Percentiles rank a stretch among this genome's conserved stretches.
These are phyloP conservation scores for Calidris pygmaea DNA, from an alignment of 2,113 vertebrate genomes.

Conservation along the genomic window DNA sequence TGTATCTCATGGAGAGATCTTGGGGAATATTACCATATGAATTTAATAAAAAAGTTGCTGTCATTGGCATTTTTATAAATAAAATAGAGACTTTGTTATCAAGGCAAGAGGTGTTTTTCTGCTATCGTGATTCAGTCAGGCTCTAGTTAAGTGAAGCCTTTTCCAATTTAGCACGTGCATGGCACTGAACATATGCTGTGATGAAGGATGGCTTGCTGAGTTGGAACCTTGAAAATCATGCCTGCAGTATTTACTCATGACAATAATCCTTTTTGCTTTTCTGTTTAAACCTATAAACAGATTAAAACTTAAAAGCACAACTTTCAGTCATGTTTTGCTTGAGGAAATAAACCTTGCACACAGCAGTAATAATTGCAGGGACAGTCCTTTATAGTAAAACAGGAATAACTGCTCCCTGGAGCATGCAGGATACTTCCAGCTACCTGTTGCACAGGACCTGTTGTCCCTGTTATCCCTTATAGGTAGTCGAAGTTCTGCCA, in stretches of 20 bases:
- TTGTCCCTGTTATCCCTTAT: background rate
- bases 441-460: background rate
- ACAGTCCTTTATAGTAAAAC: background rate
- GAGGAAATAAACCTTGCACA: background rate
- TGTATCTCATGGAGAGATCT: background rate
- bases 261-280: background rate
- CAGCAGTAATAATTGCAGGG: background rate
- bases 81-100: background rate
- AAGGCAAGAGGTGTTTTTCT: background rate
- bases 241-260: background rate
- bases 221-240: background rate
- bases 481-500: background rate
- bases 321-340: background rate
- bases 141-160: background rate
- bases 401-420: background rate
- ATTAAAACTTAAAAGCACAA: background rate
- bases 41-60: conserved; percentile 16
- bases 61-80: background rate
- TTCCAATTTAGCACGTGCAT: background rate
- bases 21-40: background rate
- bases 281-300: background rate
- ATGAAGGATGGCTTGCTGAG: background rate
- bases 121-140: background rate
- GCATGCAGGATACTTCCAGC: background rate
- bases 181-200: background rate